Conservation (phyloP, 2,113 vertebrate species). For the Amia ocellicauda region DNA sequence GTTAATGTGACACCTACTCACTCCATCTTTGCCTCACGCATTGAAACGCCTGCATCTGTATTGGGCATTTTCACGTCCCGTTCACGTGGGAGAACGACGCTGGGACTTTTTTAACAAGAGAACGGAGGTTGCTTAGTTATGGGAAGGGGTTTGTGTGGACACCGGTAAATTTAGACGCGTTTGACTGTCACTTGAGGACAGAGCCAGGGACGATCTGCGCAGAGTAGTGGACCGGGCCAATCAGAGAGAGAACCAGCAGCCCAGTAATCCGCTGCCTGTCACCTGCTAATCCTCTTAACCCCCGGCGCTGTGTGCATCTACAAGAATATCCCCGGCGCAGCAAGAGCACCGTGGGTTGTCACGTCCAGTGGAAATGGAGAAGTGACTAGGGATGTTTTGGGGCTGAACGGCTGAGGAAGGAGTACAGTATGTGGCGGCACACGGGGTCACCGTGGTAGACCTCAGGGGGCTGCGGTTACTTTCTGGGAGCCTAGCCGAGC, state of each 20-base stretch:
- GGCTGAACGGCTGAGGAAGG: neutral
- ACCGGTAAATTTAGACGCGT: conserved; percentile 45
- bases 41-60: too few relatives aligned
- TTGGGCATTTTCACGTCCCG: too few relatives aligned
- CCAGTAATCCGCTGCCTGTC: conserved; percentile 69
- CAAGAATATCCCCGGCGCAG: neutral
- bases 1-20: too few relatives aligned
- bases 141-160: neutral
- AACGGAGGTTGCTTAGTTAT: conserved; percentile 6
- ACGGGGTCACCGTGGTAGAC: neutral
- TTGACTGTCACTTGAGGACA: conserved; percentile 49
- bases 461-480: neutral
- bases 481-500: neutral
- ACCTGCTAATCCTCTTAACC: conserved; percentile 82
- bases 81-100: too few relatives aligned
- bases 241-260: conserved; percentile 47
- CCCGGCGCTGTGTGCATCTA: conserved; percentile 21
- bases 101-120: too few relatives aligned
- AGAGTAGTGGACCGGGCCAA: conserved; percentile 34
- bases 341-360: neutral
- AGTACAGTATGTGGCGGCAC: neutral
- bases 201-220: conserved; percentile 35
- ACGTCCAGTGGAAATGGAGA: too few relatives aligned
- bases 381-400: too few relatives aligned
- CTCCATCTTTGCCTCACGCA: too few relatives aligned